Percentiles rank a stretch among this genome's conserved stretches.
Conservation (phyloP, 2,888 invertebrate species). For the Tuta absoluta region DNA sequence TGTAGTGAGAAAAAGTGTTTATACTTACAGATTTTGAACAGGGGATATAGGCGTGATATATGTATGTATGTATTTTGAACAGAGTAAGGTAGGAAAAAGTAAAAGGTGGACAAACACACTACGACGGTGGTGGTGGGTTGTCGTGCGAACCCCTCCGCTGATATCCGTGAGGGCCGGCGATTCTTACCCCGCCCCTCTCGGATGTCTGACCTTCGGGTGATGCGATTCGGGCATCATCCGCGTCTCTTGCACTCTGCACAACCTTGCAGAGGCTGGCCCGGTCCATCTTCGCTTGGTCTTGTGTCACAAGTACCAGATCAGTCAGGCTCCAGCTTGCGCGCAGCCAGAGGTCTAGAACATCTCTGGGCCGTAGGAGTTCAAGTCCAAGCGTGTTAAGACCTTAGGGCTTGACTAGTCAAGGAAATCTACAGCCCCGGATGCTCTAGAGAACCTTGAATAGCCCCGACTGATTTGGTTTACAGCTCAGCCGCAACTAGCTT, state of each 20-base stretch:
- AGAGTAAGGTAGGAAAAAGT: not conserved
- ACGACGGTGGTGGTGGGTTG: constrained; percentile 19
- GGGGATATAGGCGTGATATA: not conserved
- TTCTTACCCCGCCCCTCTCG: not conserved
- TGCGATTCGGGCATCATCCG: not conserved
- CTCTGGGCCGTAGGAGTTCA: too few species aligned
- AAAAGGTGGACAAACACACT: constrained; percentile 25
- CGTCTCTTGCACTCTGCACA: not conserved
- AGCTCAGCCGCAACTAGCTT: constrained; percentile 24
- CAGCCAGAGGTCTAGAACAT: not conserved
- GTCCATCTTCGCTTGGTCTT: too few species aligned
- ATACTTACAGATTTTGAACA: too few species aligned
- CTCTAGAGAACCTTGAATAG: not conserved
- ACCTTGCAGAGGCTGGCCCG: not conserved
- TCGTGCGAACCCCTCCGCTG: constrained; percentile 1
- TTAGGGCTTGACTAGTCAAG: too few species aligned
- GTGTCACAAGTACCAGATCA: too few species aligned
- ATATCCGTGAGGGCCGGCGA: not conserved
- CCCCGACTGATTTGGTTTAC: constrained; percentile 19
- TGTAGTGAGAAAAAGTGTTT: too few species aligned
- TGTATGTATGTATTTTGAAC: not conserved
- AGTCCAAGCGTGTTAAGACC: too few species aligned
- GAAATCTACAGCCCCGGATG: not conserved
- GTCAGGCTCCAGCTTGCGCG: not conserved
- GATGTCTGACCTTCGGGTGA: not conserved